phyloP scores from a whole-genome alignment of 2,797 vertebrate species.

The Merluccius polli region DNA sequence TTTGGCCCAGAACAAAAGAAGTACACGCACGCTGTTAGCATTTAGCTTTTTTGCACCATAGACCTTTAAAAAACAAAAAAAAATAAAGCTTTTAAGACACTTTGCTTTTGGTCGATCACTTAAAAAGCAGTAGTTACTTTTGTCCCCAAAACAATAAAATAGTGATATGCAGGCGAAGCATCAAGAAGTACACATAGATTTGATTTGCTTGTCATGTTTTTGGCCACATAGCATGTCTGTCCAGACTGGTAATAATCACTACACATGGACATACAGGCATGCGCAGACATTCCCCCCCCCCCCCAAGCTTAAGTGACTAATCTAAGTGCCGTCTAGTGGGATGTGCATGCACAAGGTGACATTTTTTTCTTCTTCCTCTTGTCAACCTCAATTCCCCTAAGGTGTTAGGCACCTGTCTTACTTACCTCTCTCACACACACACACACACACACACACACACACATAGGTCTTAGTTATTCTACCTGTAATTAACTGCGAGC shows the following conservation, averaged over 20 bases:
- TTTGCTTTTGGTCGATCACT: neutral
- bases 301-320: neutral
- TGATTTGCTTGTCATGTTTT: neutral
- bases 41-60: conserved; percentile 35
- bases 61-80: neutral
- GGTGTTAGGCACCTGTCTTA: conserved; percentile 6
- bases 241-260: neutral
- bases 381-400: conserved; percentile 7
- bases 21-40: neutral
- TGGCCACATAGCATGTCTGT: neutral
- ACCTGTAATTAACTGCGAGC: conserved; percentile 58
- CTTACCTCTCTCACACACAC: conserved; percentile 4
- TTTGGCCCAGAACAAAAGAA: neutral
- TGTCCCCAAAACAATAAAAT: neutral
- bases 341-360: neutral
- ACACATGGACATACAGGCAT: neutral
- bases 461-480: conserved; percentile 36
- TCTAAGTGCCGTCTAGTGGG: neutral
- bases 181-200: neutral
- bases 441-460: conserved; percentile 19
- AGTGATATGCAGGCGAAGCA: neutral
- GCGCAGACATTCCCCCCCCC: neutral
- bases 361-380: neutral
- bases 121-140: neutral
- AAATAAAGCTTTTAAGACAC: neutral